Evolutionary conservation across 2,113 vertebrate species (phyloP), one percentile per base, ranked within the genome.

Genomic region (Malurus elegans): DNA sequence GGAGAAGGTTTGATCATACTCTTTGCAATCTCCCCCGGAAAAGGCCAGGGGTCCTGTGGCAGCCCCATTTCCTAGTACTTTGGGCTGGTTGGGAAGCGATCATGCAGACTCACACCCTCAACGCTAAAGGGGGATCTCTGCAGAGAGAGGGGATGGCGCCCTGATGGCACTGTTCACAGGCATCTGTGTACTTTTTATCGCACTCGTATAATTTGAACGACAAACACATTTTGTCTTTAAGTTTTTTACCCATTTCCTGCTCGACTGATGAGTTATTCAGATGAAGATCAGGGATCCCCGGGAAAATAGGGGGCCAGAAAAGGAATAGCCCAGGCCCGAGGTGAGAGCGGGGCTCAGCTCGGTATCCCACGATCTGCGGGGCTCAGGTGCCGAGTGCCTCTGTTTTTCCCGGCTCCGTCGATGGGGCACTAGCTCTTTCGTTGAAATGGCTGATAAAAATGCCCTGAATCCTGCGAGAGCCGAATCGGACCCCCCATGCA

Each of bases 401-500:
- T 7, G 13, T 40, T 24, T 29, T 42, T 29, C 32, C 56, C 32
- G 9, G 23, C 18, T 76, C 38, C 4, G 15, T 26, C 18, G 21
- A 53, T 26, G 19, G 38, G n/a, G 14, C 71, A 18, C 23, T 26
- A 15, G 8, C 54, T 65, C 32, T 57, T 88, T 36, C 42, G 15
- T 86, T 80, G 54, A 45, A 86, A 32, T 5, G 57, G 26, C 38
- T 58, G 14, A 2, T 24, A 28, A 65, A 95, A 73, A 19, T 23
- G 53, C 50, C 25, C 56, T 28, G 80, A 80, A 53, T 28, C 54
- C 28, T 12, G 18, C 15, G 50, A 17, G 26, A 54, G 38, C 3
- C 4, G 15, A n/a, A 34, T 36, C 6, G 24, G 0, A 2, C 11
- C 15, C 11, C 10, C 14, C 4, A 8, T 4, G 16, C 16, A 36